Conservation (phyloP, 2,113 vertebrate genomes). For the Condylura cristata region DNA sequence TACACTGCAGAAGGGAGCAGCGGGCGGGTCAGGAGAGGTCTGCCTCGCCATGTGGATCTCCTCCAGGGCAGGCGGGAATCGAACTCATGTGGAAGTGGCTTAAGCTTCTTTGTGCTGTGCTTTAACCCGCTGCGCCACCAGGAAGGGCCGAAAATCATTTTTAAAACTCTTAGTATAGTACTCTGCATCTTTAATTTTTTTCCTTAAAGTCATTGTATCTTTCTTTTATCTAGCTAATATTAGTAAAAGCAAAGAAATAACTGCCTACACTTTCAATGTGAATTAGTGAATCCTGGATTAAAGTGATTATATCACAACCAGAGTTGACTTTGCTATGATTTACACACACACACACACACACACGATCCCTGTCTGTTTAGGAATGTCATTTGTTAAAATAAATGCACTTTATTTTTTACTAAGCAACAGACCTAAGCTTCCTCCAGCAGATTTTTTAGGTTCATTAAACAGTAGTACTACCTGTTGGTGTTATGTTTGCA, state of each 20-base stretch:
- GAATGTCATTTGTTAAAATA: not conserved
- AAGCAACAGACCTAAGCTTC: not conserved
- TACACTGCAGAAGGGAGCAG: too few relatives aligned
- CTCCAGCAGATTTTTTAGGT: not conserved
- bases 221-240: not conserved
- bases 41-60: too few relatives aligned
- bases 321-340: not conserved
- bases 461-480: not conserved
- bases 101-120: too few relatives aligned
- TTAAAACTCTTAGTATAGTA: not conserved
- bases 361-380: not conserved
- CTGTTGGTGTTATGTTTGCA: not conserved
- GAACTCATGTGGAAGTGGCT: too few relatives aligned
- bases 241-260: not conserved
- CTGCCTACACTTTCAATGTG: not conserved
- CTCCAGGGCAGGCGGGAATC: too few relatives aligned
- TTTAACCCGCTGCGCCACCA: too few relatives aligned
- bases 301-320: not conserved
- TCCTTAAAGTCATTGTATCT: not conserved
- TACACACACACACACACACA: not conserved
- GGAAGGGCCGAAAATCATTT: not conserved
- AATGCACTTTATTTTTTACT: not conserved
- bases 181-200: not conserved
- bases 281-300: constrained; percentile 15
- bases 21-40: too few relatives aligned